These are phyloP conservation scores for Xenopus petersii DNA, from an alignment of 2,797 vertebrate genomes.

Conservation along the genomic window DNA sequence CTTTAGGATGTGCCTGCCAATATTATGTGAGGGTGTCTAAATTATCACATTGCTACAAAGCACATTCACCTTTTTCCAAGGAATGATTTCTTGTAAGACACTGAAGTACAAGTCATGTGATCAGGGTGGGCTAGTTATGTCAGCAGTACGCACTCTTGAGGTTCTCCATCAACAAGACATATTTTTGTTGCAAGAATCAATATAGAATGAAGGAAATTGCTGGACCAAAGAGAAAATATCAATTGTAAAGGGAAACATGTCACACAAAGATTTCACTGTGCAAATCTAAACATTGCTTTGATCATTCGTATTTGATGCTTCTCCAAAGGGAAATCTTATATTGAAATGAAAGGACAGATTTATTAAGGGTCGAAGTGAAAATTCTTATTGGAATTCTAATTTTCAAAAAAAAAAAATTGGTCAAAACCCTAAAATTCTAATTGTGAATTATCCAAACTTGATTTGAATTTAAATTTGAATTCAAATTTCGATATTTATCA, in stretches of 20 bases:
- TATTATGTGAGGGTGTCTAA: no score
- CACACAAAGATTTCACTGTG: background rate
- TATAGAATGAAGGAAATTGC: background rate
- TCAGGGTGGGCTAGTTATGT: background rate
- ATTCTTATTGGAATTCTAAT: no score
- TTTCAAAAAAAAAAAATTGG: no score
- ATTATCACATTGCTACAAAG: background rate
- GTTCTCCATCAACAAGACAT: background rate
- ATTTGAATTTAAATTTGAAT: no score
- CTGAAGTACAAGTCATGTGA: conserved; percentile 12
- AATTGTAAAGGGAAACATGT: background rate
- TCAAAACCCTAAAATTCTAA: no score
- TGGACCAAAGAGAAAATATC: background rate
- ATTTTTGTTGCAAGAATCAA: background rate
- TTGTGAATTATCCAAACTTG: no score
- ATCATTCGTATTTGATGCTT: no score
- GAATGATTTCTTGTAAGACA: conserved; percentile 3
- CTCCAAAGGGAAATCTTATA: no score
- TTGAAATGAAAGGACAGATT: no score
- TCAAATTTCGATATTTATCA: no score
- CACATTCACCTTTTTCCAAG: conserved; percentile 5
- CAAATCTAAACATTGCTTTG: background rate
- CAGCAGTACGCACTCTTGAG: background rate
- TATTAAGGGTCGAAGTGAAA: no score
- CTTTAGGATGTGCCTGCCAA: no score